Evolutionary conservation across 1,140 invertebrate species (phyloP).

Genomic region (Brachionus manjavacas): DNA sequence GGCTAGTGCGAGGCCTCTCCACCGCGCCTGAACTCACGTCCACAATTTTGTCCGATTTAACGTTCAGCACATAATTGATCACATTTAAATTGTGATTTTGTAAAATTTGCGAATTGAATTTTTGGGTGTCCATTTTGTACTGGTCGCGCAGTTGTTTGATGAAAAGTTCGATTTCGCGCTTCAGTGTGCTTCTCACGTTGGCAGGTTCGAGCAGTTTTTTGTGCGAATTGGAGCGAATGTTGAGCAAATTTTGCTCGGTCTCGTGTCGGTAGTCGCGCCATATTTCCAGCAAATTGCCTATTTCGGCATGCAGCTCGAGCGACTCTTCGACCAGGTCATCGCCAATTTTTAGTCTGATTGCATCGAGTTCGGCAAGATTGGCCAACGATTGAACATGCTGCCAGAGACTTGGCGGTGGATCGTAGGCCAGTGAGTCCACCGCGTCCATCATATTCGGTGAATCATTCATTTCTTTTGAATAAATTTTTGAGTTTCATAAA

Average conservation of each 20-base stretch:
- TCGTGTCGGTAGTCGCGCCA: conserved; percentile 29
- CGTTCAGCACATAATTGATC: conserved; percentile 28
- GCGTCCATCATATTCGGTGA: not conserved
- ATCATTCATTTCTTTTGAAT: not conserved
- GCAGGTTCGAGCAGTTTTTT: conserved; percentile 14
- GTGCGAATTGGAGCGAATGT: not conserved
- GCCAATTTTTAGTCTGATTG: not conserved
- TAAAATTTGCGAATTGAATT: not conserved
- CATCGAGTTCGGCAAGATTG: not conserved
- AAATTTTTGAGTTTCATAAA: no score
- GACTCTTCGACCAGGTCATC: not conserved
- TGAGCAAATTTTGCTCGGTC: not conserved
- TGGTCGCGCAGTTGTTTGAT: conserved; percentile 3
- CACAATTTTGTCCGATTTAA: not conserved
- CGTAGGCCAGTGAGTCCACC: not conserved
- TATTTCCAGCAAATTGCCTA: conserved; percentile 15
- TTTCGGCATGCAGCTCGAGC: conserved; percentile 8
- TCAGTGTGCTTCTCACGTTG: not conserved
- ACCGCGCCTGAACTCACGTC: not conserved
- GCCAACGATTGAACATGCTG: conserved; percentile 4
- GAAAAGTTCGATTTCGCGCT: conserved; percentile 22
- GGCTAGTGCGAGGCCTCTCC: not conserved
- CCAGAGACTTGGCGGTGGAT: conserved; percentile 25
- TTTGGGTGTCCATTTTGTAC: not conserved
- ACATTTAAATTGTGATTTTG: conserved; percentile 36